These are phyloP conservation scores for Alsophila aescularia DNA, from an alignment of 2,888 invertebrate genomes.

Conservation along the genomic window DNA sequence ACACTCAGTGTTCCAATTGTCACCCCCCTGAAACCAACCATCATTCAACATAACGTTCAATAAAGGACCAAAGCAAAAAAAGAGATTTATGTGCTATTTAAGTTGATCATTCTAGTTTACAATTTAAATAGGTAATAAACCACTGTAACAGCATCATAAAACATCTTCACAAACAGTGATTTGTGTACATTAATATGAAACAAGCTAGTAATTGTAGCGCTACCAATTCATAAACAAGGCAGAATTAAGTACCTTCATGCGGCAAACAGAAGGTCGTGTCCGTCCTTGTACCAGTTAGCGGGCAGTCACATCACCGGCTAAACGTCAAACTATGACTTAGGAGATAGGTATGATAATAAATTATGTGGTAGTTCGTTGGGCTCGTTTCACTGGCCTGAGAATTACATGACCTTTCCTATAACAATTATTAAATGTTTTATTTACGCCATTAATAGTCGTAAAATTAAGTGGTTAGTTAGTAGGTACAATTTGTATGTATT, in stretches of 20 bases:
- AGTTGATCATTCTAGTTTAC: conserved; percentile 2
- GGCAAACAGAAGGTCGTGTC: conserved; percentile 55
- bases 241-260: conserved; percentile 52
- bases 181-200: conserved; percentile 16
- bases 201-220: conserved; percentile 26
- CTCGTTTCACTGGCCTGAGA: conserved; percentile 9
- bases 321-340: conserved; percentile 63
- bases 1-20: no score
- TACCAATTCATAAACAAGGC: conserved; percentile 44
- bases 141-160: conserved; percentile 13
- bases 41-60: neutral
- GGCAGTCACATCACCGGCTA: conserved; percentile 64
- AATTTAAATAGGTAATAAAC: conserved; percentile 9
- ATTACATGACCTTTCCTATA: conserved; percentile 3
- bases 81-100: neutral
- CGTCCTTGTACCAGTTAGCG: conserved; percentile 71
- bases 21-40: no score
- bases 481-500: no score
- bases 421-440: neutral
- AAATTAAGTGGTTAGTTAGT: no score
- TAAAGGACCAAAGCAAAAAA: neutral
- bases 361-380: conserved; percentile 8
- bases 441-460: neutral
- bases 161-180: conserved; percentile 17
- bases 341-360: conserved; percentile 34